These are phyloP conservation scores for Phortica magna DNA, from an alignment of 2,888 invertebrate genomes.

Conservation along the genomic window DNA sequence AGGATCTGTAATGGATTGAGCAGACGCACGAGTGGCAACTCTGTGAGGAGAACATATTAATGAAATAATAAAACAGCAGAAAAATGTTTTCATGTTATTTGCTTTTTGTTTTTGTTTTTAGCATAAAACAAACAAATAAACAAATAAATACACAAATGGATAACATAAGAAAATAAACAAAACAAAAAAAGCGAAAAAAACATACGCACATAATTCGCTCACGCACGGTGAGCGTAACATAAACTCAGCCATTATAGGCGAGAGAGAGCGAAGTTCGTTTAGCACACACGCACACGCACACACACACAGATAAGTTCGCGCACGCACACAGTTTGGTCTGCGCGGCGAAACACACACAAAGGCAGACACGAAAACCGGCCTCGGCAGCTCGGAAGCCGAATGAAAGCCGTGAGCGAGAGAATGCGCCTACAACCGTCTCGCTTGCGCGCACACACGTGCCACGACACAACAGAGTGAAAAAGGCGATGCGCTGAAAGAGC, in stretches of 20 bases:
- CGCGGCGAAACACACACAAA: conserved; percentile 31
- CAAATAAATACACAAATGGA: background rate
- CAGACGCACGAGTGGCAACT: no score
- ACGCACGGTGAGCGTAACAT: background rate
- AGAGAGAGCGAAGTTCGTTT: conserved; percentile 18
- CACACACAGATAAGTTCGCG: conserved; percentile 44
- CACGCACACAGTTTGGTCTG: conserved; percentile 39
- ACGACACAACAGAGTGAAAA: conserved; percentile 32
- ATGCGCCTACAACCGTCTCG: conserved; percentile 44
- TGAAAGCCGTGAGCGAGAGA: conserved; percentile 38
- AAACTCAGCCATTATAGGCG: conserved; percentile 9
- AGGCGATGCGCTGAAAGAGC: conserved; percentile 35
- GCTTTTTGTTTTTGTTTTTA: no score
- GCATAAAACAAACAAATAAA: background rate
- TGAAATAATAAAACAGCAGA: no score
- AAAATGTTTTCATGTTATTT: no score
- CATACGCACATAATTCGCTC: background rate
- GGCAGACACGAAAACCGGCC: conserved; percentile 46
- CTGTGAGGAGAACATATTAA: no score
- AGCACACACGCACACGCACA: conserved; percentile 3
- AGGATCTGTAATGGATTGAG: no score
- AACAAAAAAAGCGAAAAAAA: background rate
- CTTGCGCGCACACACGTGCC: conserved; percentile 45
- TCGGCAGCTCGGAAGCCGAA: conserved; percentile 41
- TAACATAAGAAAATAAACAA: background rate